Evolutionary conservation across 2,888 invertebrate species (phyloP).

Genomic region (Volucella inanis): DNA sequence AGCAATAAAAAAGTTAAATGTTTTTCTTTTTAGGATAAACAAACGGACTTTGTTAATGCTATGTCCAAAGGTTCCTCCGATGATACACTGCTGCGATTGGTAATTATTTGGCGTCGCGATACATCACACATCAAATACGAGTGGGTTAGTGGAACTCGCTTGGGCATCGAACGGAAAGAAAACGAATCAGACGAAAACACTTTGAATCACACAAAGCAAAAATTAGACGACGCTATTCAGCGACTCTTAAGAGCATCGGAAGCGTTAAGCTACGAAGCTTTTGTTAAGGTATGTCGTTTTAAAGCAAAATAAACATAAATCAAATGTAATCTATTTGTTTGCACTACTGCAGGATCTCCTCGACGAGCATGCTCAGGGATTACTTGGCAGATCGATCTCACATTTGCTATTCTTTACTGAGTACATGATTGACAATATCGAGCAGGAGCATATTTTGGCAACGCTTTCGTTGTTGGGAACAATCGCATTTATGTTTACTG

Average conservation of each 20-base stretch:
- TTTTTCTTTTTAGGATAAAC: slow-evolving; percentile 82
- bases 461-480: slow-evolving; percentile 90
- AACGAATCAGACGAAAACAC: slow-evolving; percentile 83
- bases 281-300: slow-evolving; percentile 86
- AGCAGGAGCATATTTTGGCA: slow-evolving; percentile 91
- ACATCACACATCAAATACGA: slow-evolving; percentile 94
- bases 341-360: slow-evolving; percentile 86
- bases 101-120: slow-evolving; percentile 95
- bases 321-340: neutral
- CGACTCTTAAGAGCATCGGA: slow-evolving; percentile 89
- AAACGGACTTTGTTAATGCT: slow-evolving; percentile 90
- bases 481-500: slow-evolving; percentile 89
- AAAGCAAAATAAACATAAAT: too few relatives aligned
- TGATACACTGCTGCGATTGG: slow-evolving; percentile 90
- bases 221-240: slow-evolving; percentile 89
- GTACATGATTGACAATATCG: slow-evolving; percentile 88
- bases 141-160: slow-evolving; percentile 86
- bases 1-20: neutral
- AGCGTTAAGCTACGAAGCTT: slow-evolving; percentile 90
- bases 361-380: slow-evolving; percentile 90
- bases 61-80: slow-evolving; percentile 84
- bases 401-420: slow-evolving; percentile 88
- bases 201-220: slow-evolving; percentile 89
- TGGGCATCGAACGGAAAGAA: slow-evolving; percentile 79
- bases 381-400: slow-evolving; percentile 88